Evolutionary conservation across 1,140 invertebrate species (phyloP).

Genomic region (Zophobas atratus): DNA sequence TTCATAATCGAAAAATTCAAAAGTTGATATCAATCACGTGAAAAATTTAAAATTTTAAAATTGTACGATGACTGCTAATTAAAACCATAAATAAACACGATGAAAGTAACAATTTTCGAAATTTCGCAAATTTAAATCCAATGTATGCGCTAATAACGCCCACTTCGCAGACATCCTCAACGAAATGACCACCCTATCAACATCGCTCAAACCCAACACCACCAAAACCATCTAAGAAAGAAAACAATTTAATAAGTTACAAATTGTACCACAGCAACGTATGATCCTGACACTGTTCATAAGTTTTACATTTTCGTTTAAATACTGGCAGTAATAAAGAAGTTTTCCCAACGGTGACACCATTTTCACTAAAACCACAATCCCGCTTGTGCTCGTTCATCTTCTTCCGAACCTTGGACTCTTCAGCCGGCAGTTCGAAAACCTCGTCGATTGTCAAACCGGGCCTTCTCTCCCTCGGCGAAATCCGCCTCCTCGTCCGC

Average conservation of each 20-base stretch:
- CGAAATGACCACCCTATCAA: slow-evolving; percentile 40
- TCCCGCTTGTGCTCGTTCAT: slow-evolving; percentile 46
- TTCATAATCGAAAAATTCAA: too few species aligned
- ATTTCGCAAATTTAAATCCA: not conserved
- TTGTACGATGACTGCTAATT: too few species aligned
- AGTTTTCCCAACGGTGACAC: slow-evolving; percentile 61
- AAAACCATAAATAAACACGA: not conserved
- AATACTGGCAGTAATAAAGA: slow-evolving; percentile 59
- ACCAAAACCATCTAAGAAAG: not conserved
- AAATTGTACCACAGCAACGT: slow-evolving; percentile 59
- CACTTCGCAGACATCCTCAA: slow-evolving; percentile 46
- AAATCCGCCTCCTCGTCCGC: slow-evolving; percentile 56
- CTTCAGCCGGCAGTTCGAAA: slow-evolving; percentile 55
- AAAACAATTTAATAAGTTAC: slow-evolving; percentile 41
- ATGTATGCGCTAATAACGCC: too few species aligned
- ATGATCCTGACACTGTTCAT: slow-evolving; percentile 57
- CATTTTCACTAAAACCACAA: slow-evolving; percentile 45
- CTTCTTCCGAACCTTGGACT: slow-evolving; percentile 51
- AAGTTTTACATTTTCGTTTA: slow-evolving; percentile 45
- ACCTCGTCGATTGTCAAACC: slow-evolving; percentile 53
- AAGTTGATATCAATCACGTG: too few species aligned
- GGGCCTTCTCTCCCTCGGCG: slow-evolving; percentile 6
- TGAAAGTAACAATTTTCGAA: slow-evolving; percentile 21
- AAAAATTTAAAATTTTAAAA: too few species aligned
- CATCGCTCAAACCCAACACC: not conserved